Evolutionary conservation across 30 jellyfish, hydroid and myxozoan genomes (phyloP).

Genomic region (Chironex yamaguchii): DNA sequence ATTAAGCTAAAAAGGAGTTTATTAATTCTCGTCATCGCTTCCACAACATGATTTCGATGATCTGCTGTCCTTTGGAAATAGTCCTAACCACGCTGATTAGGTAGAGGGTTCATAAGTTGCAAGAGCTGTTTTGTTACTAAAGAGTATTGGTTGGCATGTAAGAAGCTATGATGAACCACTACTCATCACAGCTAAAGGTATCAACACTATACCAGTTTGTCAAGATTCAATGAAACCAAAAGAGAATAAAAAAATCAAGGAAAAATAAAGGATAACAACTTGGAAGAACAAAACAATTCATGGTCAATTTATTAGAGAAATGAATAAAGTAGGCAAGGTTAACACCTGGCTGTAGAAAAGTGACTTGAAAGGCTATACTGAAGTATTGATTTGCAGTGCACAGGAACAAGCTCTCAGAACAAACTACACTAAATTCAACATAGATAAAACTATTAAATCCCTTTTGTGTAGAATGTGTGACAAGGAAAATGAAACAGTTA

Average conservation of each 20-base stretch:
- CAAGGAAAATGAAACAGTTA: not conserved
- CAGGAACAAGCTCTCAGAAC: not conserved
- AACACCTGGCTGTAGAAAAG: not conserved
- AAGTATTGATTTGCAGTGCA: not conserved
- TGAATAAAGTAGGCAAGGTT: not conserved
- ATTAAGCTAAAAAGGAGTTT: too few species aligned
- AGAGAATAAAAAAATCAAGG: not conserved
- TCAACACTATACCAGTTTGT: not conserved
- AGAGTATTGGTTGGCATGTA: not conserved
- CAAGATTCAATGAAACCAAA: not conserved
- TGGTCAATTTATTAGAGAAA: not conserved
- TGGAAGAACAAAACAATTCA: not conserved
- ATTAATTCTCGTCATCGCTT: too few species aligned
- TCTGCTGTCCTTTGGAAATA: too few species aligned
- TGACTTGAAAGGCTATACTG: not conserved
- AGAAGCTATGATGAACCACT: not conserved
- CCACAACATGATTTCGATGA: too few species aligned
- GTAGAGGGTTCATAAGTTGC: not conserved
- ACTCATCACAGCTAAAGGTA: not conserved
- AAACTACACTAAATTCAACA: not conserved
- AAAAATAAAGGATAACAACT: not conserved
- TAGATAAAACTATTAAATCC: not conserved
- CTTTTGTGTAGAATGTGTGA: not conserved
- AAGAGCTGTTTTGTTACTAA: not conserved
- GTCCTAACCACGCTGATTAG: too few species aligned